A percentile compares a stretch with the other conserved stretches of the same genome.
Evolutionary conservation across 2,113 vertebrate species (phyloP).

Genomic region (Triplophysa dalaica): DNA sequence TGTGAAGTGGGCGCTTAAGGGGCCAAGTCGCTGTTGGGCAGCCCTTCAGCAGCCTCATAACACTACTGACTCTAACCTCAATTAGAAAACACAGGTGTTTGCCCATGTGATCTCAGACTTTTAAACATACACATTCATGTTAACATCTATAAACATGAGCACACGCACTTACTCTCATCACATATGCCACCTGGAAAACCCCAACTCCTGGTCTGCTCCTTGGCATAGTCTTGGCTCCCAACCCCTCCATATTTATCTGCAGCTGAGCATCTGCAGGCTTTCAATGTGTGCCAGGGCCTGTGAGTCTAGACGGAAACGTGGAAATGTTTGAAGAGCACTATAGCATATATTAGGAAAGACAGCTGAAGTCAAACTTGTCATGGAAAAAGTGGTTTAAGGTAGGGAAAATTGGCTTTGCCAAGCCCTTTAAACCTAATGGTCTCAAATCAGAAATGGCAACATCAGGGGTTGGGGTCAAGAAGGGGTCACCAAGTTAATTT

Average conservation of each 20-base stretch:
- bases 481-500: too few species aligned
- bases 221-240: neutral
- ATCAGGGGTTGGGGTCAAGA: too few species aligned
- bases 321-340: neutral
- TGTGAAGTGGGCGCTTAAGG: neutral
- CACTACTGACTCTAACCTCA: constrained; percentile 29
- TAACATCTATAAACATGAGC: constrained; percentile 2
- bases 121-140: neutral
- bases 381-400: too few species aligned
- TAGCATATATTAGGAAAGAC: neutral
- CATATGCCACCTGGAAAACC: neutral
- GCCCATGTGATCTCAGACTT: neutral
- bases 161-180: constrained; percentile 7
- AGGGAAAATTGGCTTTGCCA: too few species aligned
- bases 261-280: constrained; percentile 15
- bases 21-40: neutral
- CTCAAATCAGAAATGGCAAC: too few species aligned
- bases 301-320: neutral
- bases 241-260: constrained; percentile 1
- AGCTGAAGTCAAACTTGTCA: too few species aligned
- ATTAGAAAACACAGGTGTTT: constrained; percentile 30
- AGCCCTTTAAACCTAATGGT: too few species aligned
- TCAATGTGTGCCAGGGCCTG: neutral
- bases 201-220: neutral
- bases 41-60: neutral